phyloP scores from a whole-genome alignment of 2,888 invertebrate genomes.

The Drosophila prostipennis region DNA sequence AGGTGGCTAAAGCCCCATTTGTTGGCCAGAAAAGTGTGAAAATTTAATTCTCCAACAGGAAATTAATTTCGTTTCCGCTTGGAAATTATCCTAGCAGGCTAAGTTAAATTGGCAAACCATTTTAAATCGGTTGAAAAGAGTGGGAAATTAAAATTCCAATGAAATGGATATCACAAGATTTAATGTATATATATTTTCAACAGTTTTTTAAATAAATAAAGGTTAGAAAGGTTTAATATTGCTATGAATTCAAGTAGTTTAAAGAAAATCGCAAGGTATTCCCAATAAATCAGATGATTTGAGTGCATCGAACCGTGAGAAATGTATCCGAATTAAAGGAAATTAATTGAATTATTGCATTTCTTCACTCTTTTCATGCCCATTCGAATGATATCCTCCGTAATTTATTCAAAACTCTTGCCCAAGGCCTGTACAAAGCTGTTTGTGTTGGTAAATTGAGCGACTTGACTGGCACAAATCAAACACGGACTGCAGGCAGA shows the following conservation, averaged over 20 bases:
- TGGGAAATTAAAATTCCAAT: background rate
- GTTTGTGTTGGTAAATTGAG: conserved; percentile 19
- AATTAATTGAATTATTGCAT: conserved; percentile 6
- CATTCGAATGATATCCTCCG: background rate
- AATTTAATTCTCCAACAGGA: conserved; percentile 23
- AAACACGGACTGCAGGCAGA: conserved; percentile 19
- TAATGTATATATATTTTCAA: no score
- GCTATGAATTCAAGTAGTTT: no score
- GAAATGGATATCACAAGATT: background rate
- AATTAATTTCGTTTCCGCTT: conserved; percentile 28
- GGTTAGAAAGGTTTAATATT: no score
- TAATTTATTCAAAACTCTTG: background rate
- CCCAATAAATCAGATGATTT: background rate
- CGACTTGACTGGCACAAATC: conserved; percentile 32
- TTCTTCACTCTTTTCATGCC: background rate
- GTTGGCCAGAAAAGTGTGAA: background rate
- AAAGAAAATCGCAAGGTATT: background rate
- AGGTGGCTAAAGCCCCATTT: background rate
- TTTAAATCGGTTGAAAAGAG: background rate
- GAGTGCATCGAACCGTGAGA: background rate
- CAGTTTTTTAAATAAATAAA: no score
- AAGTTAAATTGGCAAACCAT: background rate
- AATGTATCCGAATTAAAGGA: background rate
- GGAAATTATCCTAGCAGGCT: background rate
- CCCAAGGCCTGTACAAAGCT: background rate